Evolutionary conservation across 2,113 vertebrate genomes (phyloP).

Genomic region (Hydropotes inermis): DNA sequence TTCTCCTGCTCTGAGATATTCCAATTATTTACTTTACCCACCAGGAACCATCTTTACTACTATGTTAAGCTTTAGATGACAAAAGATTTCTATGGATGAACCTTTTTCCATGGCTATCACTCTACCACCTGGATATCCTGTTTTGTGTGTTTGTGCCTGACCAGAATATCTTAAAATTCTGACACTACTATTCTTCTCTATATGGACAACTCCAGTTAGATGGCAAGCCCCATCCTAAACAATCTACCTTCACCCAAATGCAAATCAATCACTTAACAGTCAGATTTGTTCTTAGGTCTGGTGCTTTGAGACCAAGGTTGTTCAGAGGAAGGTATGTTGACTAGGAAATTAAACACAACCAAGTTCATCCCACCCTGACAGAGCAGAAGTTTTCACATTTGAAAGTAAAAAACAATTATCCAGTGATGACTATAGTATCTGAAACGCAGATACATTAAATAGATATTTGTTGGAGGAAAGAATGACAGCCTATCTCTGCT

Average conservation of each 20-base stretch:
- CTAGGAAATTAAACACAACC: background rate
- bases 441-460: background rate
- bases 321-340: background rate
- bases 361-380: background rate
- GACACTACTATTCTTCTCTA: background rate
- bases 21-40: background rate
- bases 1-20: background rate
- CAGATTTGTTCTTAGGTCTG: background rate
- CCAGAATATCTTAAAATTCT: background rate
- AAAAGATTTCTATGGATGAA: background rate
- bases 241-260: background rate
- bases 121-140: background rate
- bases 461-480: background rate
- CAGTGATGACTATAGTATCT: background rate
- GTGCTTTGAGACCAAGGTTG: background rate
- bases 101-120: background rate
- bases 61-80: background rate
- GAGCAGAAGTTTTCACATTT: background rate
- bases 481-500: background rate
- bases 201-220: background rate
- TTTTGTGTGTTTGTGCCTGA: background rate
- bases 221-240: background rate
- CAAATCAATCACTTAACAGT: background rate
- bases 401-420: constrained; percentile 10
- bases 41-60: background rate